A percentile compares a stretch with the other conserved stretches of the same genome.
These are phyloP conservation scores for Campoplex nolae DNA, from an alignment of 2,888 invertebrate genomes.

Conservation along the genomic window DNA sequence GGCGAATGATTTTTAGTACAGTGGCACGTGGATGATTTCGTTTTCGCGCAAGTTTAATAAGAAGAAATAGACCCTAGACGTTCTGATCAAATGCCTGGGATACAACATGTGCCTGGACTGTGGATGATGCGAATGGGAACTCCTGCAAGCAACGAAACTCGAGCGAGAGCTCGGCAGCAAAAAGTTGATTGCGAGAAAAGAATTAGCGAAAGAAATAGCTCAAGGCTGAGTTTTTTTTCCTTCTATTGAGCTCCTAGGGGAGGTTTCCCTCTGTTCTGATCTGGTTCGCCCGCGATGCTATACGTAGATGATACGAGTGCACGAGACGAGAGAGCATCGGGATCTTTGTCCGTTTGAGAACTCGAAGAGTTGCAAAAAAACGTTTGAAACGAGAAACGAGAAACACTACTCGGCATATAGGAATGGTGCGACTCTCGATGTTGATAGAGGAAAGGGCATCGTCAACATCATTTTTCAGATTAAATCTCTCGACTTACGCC, in stretches of 20 bases:
- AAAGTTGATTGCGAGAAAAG: constrained; percentile 79
- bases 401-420: constrained; percentile 52
- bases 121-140: constrained; percentile 18
- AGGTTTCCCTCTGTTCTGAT: constrained; percentile 65
- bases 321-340: constrained; percentile 44
- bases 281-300: constrained; percentile 12
- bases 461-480: neutral
- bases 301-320: constrained; percentile 40
- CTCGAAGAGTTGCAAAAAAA: constrained; percentile 52
- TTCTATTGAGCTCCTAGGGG: constrained; percentile 51
- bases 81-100: constrained; percentile 31
- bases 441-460: constrained; percentile 8
- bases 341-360: constrained; percentile 76
- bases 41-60: neutral
- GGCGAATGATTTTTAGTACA: neutral
- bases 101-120: constrained; percentile 11
- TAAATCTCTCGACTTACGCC: constrained; percentile 16
- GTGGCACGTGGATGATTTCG: no score
- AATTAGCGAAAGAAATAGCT: constrained; percentile 79
- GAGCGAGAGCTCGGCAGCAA: constrained; percentile 57
- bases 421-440: constrained; percentile 42
- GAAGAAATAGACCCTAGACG: neutral
- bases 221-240: constrained; percentile 65
- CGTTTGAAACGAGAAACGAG: constrained; percentile 36
- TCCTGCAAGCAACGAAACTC: neutral